A percentile compares a stretch with the other conserved stretches of the same genome.
phyloP scores from a whole-genome alignment of 2,797 vertebrate species.

The Anniella stebbinsi region DNA sequence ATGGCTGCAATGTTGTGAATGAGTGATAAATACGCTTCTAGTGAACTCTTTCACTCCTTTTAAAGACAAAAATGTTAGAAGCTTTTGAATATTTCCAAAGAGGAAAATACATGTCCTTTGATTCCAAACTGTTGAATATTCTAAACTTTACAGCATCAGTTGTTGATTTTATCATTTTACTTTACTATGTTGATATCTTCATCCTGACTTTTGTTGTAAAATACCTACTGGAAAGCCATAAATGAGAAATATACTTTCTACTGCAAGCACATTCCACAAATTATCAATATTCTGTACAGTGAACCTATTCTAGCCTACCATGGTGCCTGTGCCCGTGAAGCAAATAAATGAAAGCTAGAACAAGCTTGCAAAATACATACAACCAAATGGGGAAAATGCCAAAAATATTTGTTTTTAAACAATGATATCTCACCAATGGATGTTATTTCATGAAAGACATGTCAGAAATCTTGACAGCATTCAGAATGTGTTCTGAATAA shows the following conservation, averaged over 20 bases:
- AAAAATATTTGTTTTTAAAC: constrained; percentile 7
- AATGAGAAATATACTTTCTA: constrained; percentile 58
- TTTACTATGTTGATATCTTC: background rate
- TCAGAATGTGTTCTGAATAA: background rate
- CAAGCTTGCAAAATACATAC: rapidly evolving
- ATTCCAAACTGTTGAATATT: background rate
- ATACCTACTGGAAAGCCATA: constrained; percentile 55
- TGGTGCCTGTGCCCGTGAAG: constrained; percentile 40
- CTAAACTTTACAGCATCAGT: background rate
- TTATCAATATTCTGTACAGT: constrained; percentile 60
- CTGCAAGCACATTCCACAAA: constrained; percentile 58
- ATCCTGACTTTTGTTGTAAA: constrained; percentile 52
- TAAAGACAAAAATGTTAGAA: background rate
- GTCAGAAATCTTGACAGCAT: background rate
- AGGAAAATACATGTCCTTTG: background rate
- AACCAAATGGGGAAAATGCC: constrained; percentile 29
- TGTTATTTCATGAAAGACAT: constrained; percentile 7
- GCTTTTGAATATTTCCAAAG: background rate
- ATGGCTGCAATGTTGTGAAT: background rate
- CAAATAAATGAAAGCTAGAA: constrained; percentile 36
- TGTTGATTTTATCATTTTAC: background rate
- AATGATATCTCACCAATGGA: background rate
- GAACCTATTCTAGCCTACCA: constrained; percentile 28
- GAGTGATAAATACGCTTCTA: background rate
- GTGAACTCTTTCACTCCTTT: background rate